phyloP scores from a whole-genome alignment of 2,113 vertebrate species.

The Psittacula cyanocephala region DNA sequence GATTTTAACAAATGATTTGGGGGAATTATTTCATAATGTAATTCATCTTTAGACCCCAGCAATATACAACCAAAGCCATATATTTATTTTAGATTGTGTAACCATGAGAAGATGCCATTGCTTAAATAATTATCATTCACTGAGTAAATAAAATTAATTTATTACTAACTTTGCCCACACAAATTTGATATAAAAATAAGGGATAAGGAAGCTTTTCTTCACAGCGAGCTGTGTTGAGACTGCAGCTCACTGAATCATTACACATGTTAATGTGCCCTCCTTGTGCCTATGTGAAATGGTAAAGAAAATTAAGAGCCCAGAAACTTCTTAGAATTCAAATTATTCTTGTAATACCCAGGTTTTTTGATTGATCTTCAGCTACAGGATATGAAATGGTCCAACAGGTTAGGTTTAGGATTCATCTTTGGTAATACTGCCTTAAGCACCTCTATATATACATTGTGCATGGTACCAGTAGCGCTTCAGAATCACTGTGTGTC shows the following conservation, averaged over 20 bases:
- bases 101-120: neutral
- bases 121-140: neutral
- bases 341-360: neutral
- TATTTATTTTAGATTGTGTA: constrained; percentile 29
- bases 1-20: constrained; percentile 45
- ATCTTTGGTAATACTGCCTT: neutral
- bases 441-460: no score
- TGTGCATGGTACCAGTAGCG: neutral
- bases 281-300: neutral
- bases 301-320: neutral
- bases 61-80: neutral
- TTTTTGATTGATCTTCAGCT: neutral
- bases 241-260: neutral
- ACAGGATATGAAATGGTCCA: neutral
- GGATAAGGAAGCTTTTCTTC: neutral
- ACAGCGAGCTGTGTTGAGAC: neutral
- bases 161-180: neutral
- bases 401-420: neutral
- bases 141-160: constrained; percentile 34
- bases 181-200: neutral
- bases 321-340: neutral
- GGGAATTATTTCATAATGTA: constrained; percentile 35
- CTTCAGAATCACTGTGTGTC: neutral
- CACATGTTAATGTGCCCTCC: neutral
- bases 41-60: constrained; percentile 13